Base-by-base conservation (phyloP, 2,888 invertebrate species). In the Dascillus cervinus region DNA sequence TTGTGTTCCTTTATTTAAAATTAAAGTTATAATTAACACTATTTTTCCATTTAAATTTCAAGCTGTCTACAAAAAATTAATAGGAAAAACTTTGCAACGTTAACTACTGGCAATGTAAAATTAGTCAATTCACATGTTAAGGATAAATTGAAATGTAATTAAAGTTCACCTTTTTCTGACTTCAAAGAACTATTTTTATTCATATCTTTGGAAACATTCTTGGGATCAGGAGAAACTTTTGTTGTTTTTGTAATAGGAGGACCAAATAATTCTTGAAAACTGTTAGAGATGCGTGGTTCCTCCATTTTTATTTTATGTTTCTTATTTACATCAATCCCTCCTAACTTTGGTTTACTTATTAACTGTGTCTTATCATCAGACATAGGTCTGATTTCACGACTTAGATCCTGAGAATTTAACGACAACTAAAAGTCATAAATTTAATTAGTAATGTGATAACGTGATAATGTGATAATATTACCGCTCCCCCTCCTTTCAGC, bases 231-330 rank as follows among this genome's bases (percentile, higher is more conserved):
- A 4, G 78, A 77, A 15, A 75, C 68, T 65, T 82, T 84, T 2
- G 77, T 69, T 19, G 79, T 79, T 57, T 86, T 87, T 35, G 79
- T 80, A 47, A 90, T 80, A 0, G 89, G 87, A 11, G 82, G 71
- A 0, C 90, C 90, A 67, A 91, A 91, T 22, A 91, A 66, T 49
- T 79, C 82, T 26, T 79, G 79, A 63, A 90, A 90, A 39, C 79
- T 75, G 51, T 75, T 52, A 15, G 52, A 48, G 3, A 50, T 48
- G 19, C 55, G 54, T 17, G 42, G 38, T 56, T 68, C 43, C 46
- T 70, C 44, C 24, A 56, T 37, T 61, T 68, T 47, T 47, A 59
- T 26, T 44, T 58, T 62, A 33, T 58, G 62, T 43, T 62, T 63
- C 37, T 58, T 62, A 2, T 46, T 35, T 9, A 46, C 34, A 44